A percentile compares a stretch with the other conserved stretches of the same genome.
Evolutionary conservation across 2,113 vertebrate species (phyloP).

Genomic region (Acinonyx jubatus): DNA sequence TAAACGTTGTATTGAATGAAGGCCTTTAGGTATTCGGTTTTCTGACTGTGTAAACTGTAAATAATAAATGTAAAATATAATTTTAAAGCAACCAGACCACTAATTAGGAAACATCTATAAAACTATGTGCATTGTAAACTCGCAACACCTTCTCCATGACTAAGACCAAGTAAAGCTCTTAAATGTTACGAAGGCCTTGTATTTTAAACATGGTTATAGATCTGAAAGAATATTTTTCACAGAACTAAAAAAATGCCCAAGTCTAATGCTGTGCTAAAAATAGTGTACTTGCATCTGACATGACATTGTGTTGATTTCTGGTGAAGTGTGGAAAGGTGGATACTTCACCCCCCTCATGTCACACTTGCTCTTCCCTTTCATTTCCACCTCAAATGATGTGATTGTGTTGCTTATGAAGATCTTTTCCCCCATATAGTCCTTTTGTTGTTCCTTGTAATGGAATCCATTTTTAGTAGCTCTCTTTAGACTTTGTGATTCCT

Average conservation of each 20-base stretch:
- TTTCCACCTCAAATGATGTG: neutral
- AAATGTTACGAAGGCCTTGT: neutral
- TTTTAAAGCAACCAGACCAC: neutral
- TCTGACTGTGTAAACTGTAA: neutral
- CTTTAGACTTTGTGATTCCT: neutral
- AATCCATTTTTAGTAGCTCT: neutral
- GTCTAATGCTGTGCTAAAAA: neutral
- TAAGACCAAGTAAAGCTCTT: neutral
- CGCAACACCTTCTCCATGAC: neutral
- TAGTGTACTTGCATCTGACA: neutral
- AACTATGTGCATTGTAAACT: neutral
- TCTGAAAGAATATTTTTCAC: constrained; percentile 12
- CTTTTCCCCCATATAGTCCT: neutral
- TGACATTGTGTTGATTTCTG: neutral
- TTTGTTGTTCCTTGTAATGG: neutral
- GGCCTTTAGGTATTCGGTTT: neutral
- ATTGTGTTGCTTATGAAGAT: neutral
- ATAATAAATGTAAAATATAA: neutral
- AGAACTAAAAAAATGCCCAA: neutral
- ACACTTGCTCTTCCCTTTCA: neutral
- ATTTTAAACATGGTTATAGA: neutral
- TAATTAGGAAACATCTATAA: neutral
- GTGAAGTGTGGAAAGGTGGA: neutral
- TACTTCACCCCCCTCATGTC: neutral
- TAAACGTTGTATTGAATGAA: neutral